phyloP scores from a whole-genome alignment of 2,888 invertebrate species.

The Alcis repandata region DNA sequence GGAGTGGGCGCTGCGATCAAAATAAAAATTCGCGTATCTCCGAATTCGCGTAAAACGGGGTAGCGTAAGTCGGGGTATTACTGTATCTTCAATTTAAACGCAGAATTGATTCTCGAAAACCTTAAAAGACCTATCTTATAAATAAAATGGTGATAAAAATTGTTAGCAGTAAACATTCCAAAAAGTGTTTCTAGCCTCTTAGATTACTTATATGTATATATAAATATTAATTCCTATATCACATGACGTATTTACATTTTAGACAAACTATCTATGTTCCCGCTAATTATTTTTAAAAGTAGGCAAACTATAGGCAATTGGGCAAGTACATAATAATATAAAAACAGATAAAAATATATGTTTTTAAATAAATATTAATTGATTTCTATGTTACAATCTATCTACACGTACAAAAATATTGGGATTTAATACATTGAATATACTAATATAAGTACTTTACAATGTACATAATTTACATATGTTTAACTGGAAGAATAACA shows the following conservation, averaged over 20 bases:
- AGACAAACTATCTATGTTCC: not conserved
- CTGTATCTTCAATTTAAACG: too few relatives aligned
- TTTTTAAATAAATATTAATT: not conserved
- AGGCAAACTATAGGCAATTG: constrained; percentile 17
- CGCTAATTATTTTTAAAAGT: not conserved
- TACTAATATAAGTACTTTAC: not conserved
- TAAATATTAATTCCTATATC: constrained; percentile 17
- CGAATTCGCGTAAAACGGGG: too few relatives aligned
- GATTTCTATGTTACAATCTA: not conserved
- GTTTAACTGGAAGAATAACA: not conserved
- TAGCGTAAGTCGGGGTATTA: too few relatives aligned
- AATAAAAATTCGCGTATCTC: too few relatives aligned
- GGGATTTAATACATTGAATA: not conserved
- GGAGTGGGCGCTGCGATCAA: too few relatives aligned
- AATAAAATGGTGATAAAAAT: not conserved
- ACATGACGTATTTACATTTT: constrained; percentile 17
- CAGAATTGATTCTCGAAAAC: not conserved
- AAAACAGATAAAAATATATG: not conserved
- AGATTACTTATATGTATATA: not conserved
- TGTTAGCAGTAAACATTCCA: not conserved
- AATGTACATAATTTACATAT: not conserved
- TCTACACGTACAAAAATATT: not conserved
- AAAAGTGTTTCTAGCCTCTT: constrained; percentile 7
- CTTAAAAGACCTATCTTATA: not conserved
- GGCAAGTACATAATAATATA: not conserved